Base-by-base conservation (phyloP, 2,888 invertebrate genomes). In the Melikaiella ostensackeni region DNA sequence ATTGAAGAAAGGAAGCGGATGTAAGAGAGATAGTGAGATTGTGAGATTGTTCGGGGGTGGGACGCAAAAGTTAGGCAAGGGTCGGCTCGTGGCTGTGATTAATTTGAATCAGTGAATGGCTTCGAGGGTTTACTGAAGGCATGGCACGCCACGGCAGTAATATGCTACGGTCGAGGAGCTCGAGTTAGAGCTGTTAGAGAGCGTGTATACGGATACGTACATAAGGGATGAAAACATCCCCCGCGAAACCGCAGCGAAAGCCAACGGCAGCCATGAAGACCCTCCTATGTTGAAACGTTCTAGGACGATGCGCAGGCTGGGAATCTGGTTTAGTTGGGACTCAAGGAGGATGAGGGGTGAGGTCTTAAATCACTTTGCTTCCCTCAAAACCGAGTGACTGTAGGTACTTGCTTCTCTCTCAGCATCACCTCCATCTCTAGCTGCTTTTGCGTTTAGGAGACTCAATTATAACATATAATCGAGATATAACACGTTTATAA, bases 81-180 rank as follows among this genome's bases (percentile, higher is more conserved):
- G 83, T 84, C 83, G 85, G 81, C 85, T 83, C 84, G 84, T 82
- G 87, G 90, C 87, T 88, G 91, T 91, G 91, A 91, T 91, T 91
- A 91, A 91, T 91, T 91, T 91, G 90, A 91, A 89, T 91, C 88
- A 87, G 89, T 90, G 90, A 91, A 91, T 90, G 86, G 90, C 87
- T 88, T 83, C 84, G 86, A 88, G 90, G 90, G 89, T 90, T 88
- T 88, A 87, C 87, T 84, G 86, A 88, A 87, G 87, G 84, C 86
- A 86, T 86, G 85, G 84, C 30, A 30, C 30, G 30, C 84, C 84
- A 83, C 75, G 38, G 79, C 79, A 79, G 85, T 85, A 86, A 86
- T 88, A 86, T 84, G 86, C 83, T 80, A 82, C 83, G 86, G 82
- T 85, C 85, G 85, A 87, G 81, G 81, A 66, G 81, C 80, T 76